Conservation (phyloP, 1,140 invertebrate genomes). For the Drosophila punjabiensis region DNA sequence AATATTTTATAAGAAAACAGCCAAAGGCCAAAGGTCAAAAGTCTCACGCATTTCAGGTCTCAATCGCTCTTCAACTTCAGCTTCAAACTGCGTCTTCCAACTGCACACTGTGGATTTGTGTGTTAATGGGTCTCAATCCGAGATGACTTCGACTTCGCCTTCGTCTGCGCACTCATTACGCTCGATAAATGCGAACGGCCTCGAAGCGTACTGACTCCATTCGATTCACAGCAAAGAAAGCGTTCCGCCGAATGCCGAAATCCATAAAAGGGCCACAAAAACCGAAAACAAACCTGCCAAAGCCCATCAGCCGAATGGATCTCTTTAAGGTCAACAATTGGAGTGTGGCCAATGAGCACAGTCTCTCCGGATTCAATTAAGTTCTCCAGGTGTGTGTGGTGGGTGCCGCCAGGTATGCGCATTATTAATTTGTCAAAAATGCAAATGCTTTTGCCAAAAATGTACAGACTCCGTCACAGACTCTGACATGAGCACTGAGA, state of each 20-base stretch:
- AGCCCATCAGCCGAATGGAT: slow-evolving; percentile 19
- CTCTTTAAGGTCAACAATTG: slow-evolving; percentile 68
- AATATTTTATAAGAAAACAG: too few relatives aligned
- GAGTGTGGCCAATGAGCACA: slow-evolving; percentile 32
- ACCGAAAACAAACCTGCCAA: slow-evolving; percentile 17
- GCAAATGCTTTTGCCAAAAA: slow-evolving; percentile 36
- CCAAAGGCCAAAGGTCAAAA: slow-evolving; percentile 12
- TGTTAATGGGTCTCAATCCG: slow-evolving; percentile 48
- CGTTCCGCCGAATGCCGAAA: slow-evolving; percentile 52
- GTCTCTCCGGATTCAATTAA: slow-evolving; percentile 32
- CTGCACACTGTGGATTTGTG: slow-evolving; percentile 48
- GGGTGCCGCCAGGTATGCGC: slow-evolving; percentile 28
- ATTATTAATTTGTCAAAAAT: slow-evolving; percentile 52
- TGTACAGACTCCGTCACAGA: slow-evolving; percentile 10
- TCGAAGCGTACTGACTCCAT: slow-evolving; percentile 25
- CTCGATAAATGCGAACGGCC: slow-evolving; percentile 62
- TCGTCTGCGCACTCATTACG: slow-evolving; percentile 51
- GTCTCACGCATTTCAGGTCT: slow-evolving; percentile 1
- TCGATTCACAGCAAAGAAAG: slow-evolving; percentile 60
- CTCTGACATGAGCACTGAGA: slow-evolving; percentile 1
- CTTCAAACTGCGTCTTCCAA: not conserved
- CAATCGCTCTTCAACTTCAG: slow-evolving; percentile 29
- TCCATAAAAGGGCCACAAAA: slow-evolving; percentile 31
- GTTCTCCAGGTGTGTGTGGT: slow-evolving; percentile 28
- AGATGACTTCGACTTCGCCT: not conserved